A percentile compares a stretch with the other conserved stretches of the same genome.
Conservation (phyloP, 2,797 vertebrate species). For the Hippocampus kuda region DNA sequence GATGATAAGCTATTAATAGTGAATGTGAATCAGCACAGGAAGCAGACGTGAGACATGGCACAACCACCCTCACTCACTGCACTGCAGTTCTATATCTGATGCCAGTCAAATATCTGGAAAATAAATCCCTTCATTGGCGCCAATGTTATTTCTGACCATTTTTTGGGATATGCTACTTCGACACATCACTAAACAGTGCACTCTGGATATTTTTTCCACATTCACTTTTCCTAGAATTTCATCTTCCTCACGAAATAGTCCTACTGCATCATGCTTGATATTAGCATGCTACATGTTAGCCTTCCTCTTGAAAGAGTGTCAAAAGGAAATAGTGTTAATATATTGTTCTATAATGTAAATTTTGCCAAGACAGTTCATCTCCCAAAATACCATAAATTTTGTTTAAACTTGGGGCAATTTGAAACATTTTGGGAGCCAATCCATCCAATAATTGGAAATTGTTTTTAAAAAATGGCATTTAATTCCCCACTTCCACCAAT, state of each 20-base stretch:
- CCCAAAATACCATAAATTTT: background rate
- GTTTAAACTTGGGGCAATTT: background rate
- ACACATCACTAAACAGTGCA: background rate
- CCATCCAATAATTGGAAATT: background rate
- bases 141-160: background rate
- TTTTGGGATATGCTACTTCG: background rate
- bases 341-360: too few relatives aligned
- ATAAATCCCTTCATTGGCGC: background rate
- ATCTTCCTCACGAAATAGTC: too few relatives aligned
- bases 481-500: background rate
- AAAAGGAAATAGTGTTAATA: too few relatives aligned
- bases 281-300: too few relatives aligned
- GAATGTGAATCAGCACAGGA: conserved; percentile 17
- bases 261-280: too few relatives aligned
- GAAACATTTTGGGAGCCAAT: background rate
- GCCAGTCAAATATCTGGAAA: background rate
- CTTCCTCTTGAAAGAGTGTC: too few relatives aligned
- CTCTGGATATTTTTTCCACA: background rate
- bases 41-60: conserved; percentile 45
- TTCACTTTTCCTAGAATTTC: background rate
- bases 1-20: conserved; percentile 39
- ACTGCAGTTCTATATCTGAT: background rate
- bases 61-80: background rate
- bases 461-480: background rate
- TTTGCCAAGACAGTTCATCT: too few relatives aligned